These are phyloP conservation scores for Malachius bipustulatus DNA, from an alignment of 2,888 invertebrate species.

Conservation along the genomic window DNA sequence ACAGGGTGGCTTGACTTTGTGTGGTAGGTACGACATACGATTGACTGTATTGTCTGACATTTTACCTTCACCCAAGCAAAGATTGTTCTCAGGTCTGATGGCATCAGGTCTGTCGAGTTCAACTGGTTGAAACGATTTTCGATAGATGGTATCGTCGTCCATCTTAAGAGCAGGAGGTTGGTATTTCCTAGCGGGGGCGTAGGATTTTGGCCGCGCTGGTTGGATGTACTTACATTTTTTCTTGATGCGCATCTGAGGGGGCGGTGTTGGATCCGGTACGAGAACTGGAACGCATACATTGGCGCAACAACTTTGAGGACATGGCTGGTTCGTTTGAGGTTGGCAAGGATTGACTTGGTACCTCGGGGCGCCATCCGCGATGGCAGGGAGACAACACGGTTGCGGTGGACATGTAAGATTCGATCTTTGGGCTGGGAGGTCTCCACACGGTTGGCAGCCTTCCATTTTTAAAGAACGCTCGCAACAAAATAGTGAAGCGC, in stretches of 20 bases:
- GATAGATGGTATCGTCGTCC: constrained; percentile 52
- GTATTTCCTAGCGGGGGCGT: constrained; percentile 45
- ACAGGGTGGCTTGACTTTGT: constrained; percentile 42
- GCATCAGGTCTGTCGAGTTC: constrained; percentile 31
- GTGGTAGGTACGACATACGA: constrained; percentile 44
- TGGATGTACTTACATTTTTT: constrained; percentile 39
- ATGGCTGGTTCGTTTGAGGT: not conserved
- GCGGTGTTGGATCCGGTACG: not conserved
- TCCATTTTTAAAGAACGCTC: constrained; percentile 1
- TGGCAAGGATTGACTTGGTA: not conserved
- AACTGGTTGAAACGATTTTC: constrained; percentile 48
- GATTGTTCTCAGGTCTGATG: constrained; percentile 32
- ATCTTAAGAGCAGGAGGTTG: constrained; percentile 46
- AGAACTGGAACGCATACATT: not conserved
- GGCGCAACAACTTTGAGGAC: not conserved
- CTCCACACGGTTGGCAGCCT: not conserved
- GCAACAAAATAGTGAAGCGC: not conserved
- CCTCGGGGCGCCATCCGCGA: not conserved
- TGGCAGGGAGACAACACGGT: constrained; percentile 1
- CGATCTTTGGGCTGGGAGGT: not conserved
- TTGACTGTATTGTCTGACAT: constrained; percentile 44
- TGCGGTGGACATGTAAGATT: not conserved
- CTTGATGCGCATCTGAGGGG: constrained; percentile 7
- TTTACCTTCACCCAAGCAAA: constrained; percentile 37
- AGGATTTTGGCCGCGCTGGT: constrained; percentile 45